Percentiles rank a stretch among this genome's conserved stretches.
These are phyloP conservation scores for Torymus auratus DNA, from an alignment of 2,888 invertebrate genomes.

Conservation along the genomic window DNA sequence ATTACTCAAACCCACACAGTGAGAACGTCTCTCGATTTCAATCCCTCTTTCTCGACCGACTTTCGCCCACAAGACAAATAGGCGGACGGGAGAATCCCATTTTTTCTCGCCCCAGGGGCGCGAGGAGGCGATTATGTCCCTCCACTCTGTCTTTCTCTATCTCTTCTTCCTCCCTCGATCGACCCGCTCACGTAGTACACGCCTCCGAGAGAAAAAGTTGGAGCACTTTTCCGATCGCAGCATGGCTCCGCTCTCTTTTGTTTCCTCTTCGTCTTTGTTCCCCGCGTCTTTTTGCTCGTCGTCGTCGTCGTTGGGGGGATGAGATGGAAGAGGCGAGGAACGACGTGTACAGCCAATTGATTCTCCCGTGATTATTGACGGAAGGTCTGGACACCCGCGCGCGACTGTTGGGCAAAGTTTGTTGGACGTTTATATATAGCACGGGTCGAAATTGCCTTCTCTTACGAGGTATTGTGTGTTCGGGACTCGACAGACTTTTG, in stretches of 20 bases:
- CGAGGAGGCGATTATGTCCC: constrained; percentile 17
- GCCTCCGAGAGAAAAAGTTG: constrained; percentile 15
- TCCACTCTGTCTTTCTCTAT: background rate
- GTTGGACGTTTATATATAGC: too few species aligned
- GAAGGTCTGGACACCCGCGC: background rate
- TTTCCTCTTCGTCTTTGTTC: too few species aligned
- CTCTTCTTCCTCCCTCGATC: background rate
- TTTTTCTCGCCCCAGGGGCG: constrained; percentile 35
- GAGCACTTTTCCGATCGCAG: constrained; percentile 8
- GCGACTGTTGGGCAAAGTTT: too few species aligned
- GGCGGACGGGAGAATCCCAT: constrained; percentile 43
- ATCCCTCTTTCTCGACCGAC: constrained; percentile 11
- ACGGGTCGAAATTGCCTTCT: too few species aligned
- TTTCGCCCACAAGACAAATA: constrained; percentile 49
- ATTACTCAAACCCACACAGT: too few species aligned
- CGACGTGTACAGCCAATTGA: constrained; percentile 25
- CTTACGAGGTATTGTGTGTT: too few species aligned
- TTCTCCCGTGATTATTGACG: constrained; percentile 24
- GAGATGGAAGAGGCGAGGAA: background rate
- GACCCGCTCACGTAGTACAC: constrained; percentile 12
- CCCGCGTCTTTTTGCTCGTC: too few species aligned
- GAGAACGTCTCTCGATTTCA: too few species aligned
- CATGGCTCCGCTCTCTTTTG: background rate
- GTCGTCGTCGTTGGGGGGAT: background rate
- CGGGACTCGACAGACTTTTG: too few species aligned